Evolutionary conservation across 2,113 vertebrate genomes (phyloP).

Genomic region (Elachura formosa): DNA sequence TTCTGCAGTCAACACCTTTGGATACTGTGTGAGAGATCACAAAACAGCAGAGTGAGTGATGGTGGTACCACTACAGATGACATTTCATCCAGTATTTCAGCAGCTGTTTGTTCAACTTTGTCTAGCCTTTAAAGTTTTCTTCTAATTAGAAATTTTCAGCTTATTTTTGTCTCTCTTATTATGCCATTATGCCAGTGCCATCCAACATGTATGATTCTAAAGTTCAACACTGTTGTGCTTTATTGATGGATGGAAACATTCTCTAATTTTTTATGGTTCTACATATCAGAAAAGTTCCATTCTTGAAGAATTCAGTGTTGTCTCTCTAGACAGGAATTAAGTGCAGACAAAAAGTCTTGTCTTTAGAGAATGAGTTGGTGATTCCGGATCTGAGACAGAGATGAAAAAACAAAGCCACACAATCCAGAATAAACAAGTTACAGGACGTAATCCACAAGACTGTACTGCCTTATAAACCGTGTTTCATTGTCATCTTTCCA

Average conservation of each 20-base stretch:
- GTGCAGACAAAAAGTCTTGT: neutral
- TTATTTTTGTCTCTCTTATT: neutral
- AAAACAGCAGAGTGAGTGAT: neutral
- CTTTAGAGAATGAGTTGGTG: neutral
- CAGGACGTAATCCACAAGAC: neutral
- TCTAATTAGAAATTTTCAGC: neutral
- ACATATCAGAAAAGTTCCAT: neutral
- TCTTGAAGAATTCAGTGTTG: neutral
- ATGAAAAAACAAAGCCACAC: neutral
- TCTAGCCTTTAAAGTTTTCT: neutral
- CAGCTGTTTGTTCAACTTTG: neutral
- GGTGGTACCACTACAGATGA: neutral
- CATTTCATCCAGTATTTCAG: neutral
- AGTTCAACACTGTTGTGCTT: neutral
- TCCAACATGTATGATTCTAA: neutral
- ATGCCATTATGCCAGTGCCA: neutral
- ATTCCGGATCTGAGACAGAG: neutral
- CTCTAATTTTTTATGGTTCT: neutral
- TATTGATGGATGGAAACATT: neutral
- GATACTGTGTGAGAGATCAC: neutral
- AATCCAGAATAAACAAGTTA: conserved; percentile 17
- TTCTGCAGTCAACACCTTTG: neutral
- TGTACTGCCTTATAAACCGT: neutral
- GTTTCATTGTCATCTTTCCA: neutral
- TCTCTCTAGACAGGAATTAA: neutral